Evolutionary conservation across 2,888 invertebrate genomes (phyloP).

Genomic region (Tineola bisselliella): DNA sequence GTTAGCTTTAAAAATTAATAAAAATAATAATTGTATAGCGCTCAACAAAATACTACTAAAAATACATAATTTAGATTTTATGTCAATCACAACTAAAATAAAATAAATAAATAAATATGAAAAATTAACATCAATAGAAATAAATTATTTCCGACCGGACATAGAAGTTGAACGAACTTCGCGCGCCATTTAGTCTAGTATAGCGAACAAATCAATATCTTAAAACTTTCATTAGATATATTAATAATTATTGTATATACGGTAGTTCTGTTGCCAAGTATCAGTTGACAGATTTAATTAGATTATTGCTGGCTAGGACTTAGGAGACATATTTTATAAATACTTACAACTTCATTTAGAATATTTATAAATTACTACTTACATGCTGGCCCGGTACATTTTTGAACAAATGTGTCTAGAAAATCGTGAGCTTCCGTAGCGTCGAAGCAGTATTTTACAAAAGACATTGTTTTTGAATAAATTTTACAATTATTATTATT

Average conservation of each 20-base stretch:
- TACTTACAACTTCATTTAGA: not conserved
- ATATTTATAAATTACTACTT: conserved; percentile 61
- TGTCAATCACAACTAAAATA: too few species aligned
- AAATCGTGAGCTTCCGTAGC: conserved; percentile 78
- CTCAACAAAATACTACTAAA: too few species aligned
- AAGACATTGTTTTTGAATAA: conserved; percentile 59
- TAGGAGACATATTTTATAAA: not conserved
- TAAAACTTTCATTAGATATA: not conserved
- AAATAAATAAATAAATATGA: too few species aligned
- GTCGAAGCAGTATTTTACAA: conserved; percentile 84
- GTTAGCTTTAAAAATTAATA: too few species aligned
- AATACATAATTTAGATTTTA: too few species aligned
- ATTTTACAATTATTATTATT: not conserved
- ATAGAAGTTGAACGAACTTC: conserved; percentile 5
- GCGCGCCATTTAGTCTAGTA: conserved; percentile 6
- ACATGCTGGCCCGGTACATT: conserved; percentile 86
- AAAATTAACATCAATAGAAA: too few species aligned
- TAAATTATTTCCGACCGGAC: not conserved
- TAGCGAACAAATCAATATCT: not conserved
- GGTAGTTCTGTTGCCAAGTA: not conserved
- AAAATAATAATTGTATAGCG: too few species aligned
- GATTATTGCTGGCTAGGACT: not conserved
- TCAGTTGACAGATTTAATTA: not conserved
- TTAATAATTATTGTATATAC: not conserved
- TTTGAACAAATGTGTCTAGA: conserved; percentile 78